phyloP scores from a whole-genome alignment of 2,888 invertebrate genomes.

The Eilema griseolum region DNA sequence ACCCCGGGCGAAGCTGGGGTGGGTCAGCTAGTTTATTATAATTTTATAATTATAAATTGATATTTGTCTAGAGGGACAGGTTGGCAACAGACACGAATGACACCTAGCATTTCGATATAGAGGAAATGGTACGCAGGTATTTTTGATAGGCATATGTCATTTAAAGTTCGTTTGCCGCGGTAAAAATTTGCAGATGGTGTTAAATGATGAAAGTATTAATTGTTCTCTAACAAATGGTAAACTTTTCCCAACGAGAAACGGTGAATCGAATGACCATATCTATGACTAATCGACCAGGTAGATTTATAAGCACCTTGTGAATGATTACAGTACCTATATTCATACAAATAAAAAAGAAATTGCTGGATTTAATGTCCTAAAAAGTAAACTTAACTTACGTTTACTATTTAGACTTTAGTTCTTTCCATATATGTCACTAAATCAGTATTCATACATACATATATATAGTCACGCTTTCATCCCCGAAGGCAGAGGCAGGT shows the following conservation, averaged over 20 bases:
- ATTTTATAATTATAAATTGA: too few relatives aligned
- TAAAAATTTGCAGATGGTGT: neutral
- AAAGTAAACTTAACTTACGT: neutral
- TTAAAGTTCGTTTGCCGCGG: neutral
- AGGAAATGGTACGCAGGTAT: too few relatives aligned
- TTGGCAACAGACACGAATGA: too few relatives aligned
- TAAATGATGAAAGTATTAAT: neutral
- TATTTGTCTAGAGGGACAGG: too few relatives aligned
- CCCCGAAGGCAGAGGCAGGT: too few relatives aligned
- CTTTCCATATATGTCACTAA: too few relatives aligned
- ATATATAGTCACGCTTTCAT: too few relatives aligned
- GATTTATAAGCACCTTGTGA: neutral
- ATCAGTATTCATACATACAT: too few relatives aligned
- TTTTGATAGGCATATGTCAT: neutral
- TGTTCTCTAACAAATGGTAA: neutral
- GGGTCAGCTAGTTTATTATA: too few relatives aligned
- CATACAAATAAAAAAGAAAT: conserved; percentile 3
- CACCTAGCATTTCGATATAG: too few relatives aligned
- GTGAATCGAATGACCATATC: conserved; percentile 4
- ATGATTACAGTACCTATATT: neutral
- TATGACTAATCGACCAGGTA: neutral
- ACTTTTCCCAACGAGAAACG: neutral
- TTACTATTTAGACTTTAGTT: neutral
- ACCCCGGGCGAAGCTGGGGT: too few relatives aligned
- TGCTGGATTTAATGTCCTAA: too few relatives aligned